Conservation (phyloP, 2,797 vertebrate genomes). For the Hydrocynus forskahlii region DNA sequence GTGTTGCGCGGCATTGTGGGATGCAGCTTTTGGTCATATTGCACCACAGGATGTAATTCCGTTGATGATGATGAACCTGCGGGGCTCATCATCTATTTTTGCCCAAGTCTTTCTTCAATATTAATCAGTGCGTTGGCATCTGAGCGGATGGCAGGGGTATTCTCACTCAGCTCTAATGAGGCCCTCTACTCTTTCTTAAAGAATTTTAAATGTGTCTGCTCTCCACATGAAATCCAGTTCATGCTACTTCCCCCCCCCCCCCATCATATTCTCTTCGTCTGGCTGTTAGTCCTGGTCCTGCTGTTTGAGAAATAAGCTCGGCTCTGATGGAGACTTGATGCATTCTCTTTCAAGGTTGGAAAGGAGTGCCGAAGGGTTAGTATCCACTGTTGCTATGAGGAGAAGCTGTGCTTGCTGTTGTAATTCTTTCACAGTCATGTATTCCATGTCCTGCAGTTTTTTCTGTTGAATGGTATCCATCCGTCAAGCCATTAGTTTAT, state of each 20-base stretch:
- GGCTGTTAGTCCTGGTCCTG: slow-evolving; percentile 30
- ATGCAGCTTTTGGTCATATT: slow-evolving; percentile 82
- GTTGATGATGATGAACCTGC: slow-evolving; percentile 79
- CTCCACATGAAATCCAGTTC: slow-evolving; percentile 41
- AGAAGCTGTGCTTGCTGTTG: slow-evolving; percentile 26
- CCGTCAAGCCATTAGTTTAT: slow-evolving; percentile 13
- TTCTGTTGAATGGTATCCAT: background rate
- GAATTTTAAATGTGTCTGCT: slow-evolving; percentile 34
- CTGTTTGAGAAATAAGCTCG: slow-evolving; percentile 40
- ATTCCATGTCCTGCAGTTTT: slow-evolving; percentile 14
- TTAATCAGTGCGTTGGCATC: slow-evolving; percentile 71
- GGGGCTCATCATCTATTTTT: slow-evolving; percentile 51
- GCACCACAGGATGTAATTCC: slow-evolving; percentile 68
- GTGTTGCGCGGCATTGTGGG: slow-evolving; percentile 78
- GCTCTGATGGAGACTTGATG: slow-evolving; percentile 27
- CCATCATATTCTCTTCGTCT: slow-evolving; percentile 36
- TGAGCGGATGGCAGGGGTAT: slow-evolving; percentile 66
- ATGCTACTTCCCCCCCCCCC: background rate
- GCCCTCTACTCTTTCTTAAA: slow-evolving; percentile 33
- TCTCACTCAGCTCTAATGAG: slow-evolving; percentile 49
- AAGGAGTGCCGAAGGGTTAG: slow-evolving; percentile 7
- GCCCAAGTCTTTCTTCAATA: slow-evolving; percentile 72
- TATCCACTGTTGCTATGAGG: slow-evolving; percentile 24
- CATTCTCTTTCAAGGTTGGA: slow-evolving; percentile 43
- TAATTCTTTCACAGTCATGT: slow-evolving; percentile 33